Base-by-base conservation (phyloP, 1,140 invertebrate genomes). In the Orussus abietinus region DNA sequence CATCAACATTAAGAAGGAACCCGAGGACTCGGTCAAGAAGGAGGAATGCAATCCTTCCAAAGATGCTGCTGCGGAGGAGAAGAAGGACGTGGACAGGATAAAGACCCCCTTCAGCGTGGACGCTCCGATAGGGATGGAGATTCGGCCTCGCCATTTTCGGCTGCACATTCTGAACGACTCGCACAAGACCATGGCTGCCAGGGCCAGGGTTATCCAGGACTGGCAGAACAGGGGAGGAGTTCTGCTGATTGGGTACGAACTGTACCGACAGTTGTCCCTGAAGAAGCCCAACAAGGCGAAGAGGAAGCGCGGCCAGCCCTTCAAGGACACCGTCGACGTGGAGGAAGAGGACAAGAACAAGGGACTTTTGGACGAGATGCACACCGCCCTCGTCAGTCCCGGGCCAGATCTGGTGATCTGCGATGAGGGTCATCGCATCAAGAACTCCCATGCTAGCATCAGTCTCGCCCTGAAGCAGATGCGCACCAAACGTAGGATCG, bases 351-450 rank as follows among this genome's bases (percentile, higher is more conserved):
- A 91, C 53, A 86, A 88, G 52, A 90, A 90, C 58, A 93, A 92
- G 64, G 81, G 81, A 52, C 70, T 92, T 0, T 78, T 94, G 45
- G 88, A 93, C 62, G 89, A 89, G 62, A 89, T 97, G 66, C 86
- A 91, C 63, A 72, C 80, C 45, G 89, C 91, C 2, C 63, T 98
- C 25, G 85, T 97, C 0, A 86, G 84, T 57, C 95, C 93, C 0
- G 93, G 93, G 0, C 92, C 96, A 0, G 95, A 97, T 74, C 68
- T 96, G 22, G 89, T 97, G 0, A 92, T 96, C 45, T 96, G 92
- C 66, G 93, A 96, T 56, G 93, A 96, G 73, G 94, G 94, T 0
- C 93, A 98, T 72, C 72, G 91, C n/a, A 96, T 97, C 26, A 97
- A 97, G 65, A 96, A 96, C 66, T 88, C 90, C 1, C 91, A 94